Conservation (phyloP, 2,113 vertebrate genomes). For the Anas platyrhynchos region DNA sequence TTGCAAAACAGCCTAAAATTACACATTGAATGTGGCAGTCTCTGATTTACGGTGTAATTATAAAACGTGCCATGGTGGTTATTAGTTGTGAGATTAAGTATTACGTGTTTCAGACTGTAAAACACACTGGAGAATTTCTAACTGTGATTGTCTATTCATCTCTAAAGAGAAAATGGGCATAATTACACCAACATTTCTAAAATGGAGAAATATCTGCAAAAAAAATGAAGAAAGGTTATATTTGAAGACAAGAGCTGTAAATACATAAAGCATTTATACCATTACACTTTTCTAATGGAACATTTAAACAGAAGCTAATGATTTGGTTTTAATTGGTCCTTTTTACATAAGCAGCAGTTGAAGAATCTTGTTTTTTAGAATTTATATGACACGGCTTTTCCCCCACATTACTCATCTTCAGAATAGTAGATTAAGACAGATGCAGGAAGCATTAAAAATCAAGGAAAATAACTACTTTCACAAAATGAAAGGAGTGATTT, state of each 20-base stretch:
- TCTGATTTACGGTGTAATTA: conserved; percentile 50
- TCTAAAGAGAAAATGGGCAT: conserved; percentile 32
- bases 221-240: conserved; percentile 15
- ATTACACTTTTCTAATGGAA: conserved; percentile 29
- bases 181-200: conserved; percentile 48
- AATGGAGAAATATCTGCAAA: conserved; percentile 11
- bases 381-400: conserved; percentile 25
- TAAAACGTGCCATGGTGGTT: conserved; percentile 22
- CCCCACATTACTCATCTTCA: conserved; percentile 33
- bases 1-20: conserved; percentile 6
- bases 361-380: background rate
- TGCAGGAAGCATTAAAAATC: conserved; percentile 27
- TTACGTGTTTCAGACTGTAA: background rate
- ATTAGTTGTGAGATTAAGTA: conserved; percentile 20
- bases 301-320: conserved; percentile 18
- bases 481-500: background rate
- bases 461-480: conserved; percentile 30
- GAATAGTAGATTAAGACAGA: background rate
- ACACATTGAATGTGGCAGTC: background rate
- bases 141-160: conserved; percentile 28
- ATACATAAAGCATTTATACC: conserved; percentile 19
- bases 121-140: background rate
- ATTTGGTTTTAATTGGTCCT: conserved; percentile 26
- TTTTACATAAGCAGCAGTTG: conserved; percentile 27
- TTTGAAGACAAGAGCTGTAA: conserved; percentile 19